Percentiles rank a stretch among this genome's conserved stretches.
phyloP scores from a whole-genome alignment of 1,140 invertebrate genomes.

The Pemphigus obesinymphae region DNA sequence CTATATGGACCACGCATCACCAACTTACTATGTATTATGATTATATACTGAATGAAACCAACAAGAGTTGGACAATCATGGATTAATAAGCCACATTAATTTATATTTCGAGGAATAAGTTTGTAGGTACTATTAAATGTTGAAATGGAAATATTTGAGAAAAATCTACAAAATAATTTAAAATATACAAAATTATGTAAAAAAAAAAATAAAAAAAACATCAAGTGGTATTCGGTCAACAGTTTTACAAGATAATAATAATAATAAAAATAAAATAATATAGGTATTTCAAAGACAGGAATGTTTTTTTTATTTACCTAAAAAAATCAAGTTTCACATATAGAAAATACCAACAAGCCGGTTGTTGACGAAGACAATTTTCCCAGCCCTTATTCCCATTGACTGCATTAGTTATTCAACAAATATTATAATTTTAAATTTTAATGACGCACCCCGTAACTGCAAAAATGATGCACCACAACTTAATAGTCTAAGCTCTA shows the following conservation, averaged over 20 bases:
- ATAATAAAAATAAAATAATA: neutral
- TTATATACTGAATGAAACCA: too few relatives aligned
- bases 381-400: neutral
- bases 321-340: conserved; percentile 3
- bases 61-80: too few relatives aligned
- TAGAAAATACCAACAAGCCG: neutral
- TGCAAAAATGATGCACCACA: conserved; percentile 15
- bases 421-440: conserved; percentile 37
- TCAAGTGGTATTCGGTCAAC: neutral
- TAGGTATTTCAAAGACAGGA: neutral
- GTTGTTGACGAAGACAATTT: conserved; percentile 3
- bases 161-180: neutral
- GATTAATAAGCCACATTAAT: too few relatives aligned
- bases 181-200: neutral
- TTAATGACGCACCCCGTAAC: conserved; percentile 13
- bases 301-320: too few relatives aligned
- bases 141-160: neutral
- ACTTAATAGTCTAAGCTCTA: conserved; percentile 26
- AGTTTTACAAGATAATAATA: neutral
- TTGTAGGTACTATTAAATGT: too few relatives aligned
- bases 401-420: conserved; percentile 28
- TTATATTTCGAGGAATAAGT: too few relatives aligned
- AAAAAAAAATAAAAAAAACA: neutral
- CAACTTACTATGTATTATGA: too few relatives aligned
- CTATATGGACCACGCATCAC: too few relatives aligned